Evolutionary conservation across 2,888 invertebrate genomes (phyloP).

Genomic region (Eueremaeus valkanovi): DNA sequence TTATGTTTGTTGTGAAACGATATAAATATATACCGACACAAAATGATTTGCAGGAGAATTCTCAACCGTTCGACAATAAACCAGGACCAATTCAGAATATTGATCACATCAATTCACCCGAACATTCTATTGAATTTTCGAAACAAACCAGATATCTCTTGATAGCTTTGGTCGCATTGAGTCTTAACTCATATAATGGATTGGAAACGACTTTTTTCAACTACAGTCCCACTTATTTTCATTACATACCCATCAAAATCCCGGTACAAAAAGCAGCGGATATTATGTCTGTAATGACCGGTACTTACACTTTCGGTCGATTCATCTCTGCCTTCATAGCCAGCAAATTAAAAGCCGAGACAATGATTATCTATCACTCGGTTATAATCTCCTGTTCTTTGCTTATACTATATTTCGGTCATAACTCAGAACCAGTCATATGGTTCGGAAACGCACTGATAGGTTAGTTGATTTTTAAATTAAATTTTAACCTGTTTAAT

Average conservation of each 20-base stretch:
- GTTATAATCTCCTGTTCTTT: neutral
- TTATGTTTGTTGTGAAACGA: conserved; percentile 5
- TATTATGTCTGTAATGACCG: neutral
- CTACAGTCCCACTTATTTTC: neutral
- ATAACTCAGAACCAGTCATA: neutral
- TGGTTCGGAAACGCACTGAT: neutral
- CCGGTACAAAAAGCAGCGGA: neutral
- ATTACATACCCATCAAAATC: neutral
- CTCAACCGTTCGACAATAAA: neutral
- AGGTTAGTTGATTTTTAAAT: no score
- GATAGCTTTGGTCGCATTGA: neutral
- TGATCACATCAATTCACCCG: neutral
- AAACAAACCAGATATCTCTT: neutral
- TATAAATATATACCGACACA: neutral
- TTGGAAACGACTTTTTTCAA: neutral
- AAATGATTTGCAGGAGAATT: neutral
- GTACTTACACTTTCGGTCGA: neutral
- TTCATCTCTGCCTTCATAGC: neutral
- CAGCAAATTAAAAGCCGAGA: neutral
- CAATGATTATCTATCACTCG: neutral
- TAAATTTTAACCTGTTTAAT: no score
- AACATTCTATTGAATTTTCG: neutral
- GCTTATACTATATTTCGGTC: neutral
- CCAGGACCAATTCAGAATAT: no score
- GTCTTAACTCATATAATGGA: neutral